These are phyloP conservation scores for Drosophila ezoana DNA, from an alignment of 2,888 invertebrate genomes.

Conservation along the genomic window DNA sequence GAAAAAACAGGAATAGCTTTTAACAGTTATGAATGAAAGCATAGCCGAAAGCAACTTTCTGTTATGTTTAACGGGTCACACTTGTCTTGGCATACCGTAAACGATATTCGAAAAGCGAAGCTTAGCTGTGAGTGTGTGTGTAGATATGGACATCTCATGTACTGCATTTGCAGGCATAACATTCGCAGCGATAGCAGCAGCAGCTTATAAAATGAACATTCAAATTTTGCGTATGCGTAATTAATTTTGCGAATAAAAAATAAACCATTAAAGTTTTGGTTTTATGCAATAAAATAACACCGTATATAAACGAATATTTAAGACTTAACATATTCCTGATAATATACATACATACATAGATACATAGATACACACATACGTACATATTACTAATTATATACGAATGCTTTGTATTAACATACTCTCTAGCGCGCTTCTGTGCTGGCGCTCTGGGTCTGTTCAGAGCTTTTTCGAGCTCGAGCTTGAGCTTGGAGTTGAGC, in stretches of 20 bases:
- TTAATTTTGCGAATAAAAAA: background rate
- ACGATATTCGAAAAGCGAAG: conserved; percentile 39
- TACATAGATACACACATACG: background rate
- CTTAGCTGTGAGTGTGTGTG: background rate
- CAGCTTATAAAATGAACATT: background rate
- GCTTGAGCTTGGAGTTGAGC: conserved; percentile 14
- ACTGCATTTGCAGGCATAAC: too few species aligned
- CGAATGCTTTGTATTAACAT: conserved; percentile 19
- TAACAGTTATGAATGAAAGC: conserved; percentile 29
- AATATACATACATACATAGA: conserved; percentile 7
- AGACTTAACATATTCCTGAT: conserved; percentile 28
- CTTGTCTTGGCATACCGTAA: conserved; percentile 30
- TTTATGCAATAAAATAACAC: conserved; percentile 8
- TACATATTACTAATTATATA: background rate
- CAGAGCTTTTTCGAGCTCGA: conserved; percentile 41
- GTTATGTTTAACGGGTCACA: conserved; percentile 27
- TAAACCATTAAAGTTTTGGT: conserved; percentile 8
- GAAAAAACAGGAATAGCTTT: conserved; percentile 40
- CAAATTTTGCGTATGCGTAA: background rate
- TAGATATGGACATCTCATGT: conserved; percentile 1
- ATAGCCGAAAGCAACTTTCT: conserved; percentile 42
- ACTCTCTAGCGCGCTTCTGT: conserved; percentile 24
- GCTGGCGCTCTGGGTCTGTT: conserved; percentile 18
- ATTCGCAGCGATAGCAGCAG: background rate
- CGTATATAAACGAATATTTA: conserved; percentile 4